Evolutionary conservation across 1,140 invertebrate genomes (phyloP), one percentile per base, ranked within the genome.

Genomic region (Arctopsyche grandis): DNA sequence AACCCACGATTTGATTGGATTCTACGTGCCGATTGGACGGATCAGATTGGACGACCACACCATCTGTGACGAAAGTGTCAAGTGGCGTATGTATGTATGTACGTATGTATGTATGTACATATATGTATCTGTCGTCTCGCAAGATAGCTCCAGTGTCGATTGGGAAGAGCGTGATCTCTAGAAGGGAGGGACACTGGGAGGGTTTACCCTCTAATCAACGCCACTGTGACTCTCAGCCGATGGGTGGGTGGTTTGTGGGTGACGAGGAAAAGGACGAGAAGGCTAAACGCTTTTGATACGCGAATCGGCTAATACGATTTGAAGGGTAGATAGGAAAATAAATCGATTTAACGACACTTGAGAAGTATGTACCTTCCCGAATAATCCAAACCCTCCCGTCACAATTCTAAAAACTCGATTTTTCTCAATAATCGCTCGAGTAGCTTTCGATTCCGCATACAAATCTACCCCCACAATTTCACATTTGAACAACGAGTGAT

Each of bases 241-340:
- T 21, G 21, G 21, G 63, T 60, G 56, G 56, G 16, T 9, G 56
- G 56, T 60, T 9, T 60, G 56, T 60, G 63, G 19, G 14, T 26
- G 29, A 1, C 9, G 44, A 0, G 21, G 16, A 12, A 7, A 4
- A 58, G 5, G 52, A 56, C n/a, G 70, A 56, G 24, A 38, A 21
- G 56, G 74, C 43, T 76, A 63, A 76, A 63, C 56, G 74, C 74
- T 76, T 76, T 76, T 76, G 74, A 76, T 63, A 63, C 38, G 21
- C 43, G 74, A 76, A 43, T 76, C 74, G 58, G 74, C 74, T 76
- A 76, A 76, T 76, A 63, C 74, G 74, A 76, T 76, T 76, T 76
- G n/a, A 14, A 14, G 74, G 26, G 74, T 76, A 46, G 74, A 76
- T 63, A 43, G 69, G 74, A 21, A 71, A 71, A 71, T 74, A 74